Base-by-base conservation (phyloP, 2,797 vertebrate genomes). In the Coilia nasus region DNA sequence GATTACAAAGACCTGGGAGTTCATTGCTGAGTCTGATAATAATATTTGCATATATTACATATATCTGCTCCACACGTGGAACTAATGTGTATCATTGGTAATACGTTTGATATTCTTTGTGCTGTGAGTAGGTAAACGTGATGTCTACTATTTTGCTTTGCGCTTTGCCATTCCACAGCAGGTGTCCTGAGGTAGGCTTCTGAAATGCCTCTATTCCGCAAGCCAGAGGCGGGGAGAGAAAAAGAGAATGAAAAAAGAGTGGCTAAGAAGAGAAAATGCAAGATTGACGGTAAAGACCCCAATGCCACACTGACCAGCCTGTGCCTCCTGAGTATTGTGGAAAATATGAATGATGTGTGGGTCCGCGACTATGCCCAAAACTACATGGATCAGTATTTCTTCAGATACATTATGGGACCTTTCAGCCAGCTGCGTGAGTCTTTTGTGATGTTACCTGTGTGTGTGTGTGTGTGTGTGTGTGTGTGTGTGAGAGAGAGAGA, bases 321-420 rank as follows among this genome's bases (percentile, higher is more conserved):
- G 47, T 97, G 96, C 90, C 93, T 97, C 87, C 91, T 93, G 80
- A 97, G 83, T 87, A 86, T 97, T 5, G 96, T 93, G 0, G 92
- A 90, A 86, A 96, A 98, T 94, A 97, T 97, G 96, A 95, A 95
- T 87, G 90, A 89, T 0, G 0, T 97, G 67, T 98, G 97, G 97
- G 93, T 87, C 85, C 96, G 94, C 88, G 97, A 97, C 90, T 97
- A 97, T 35, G 88, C 92, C 0, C 93, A 97, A 23, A 96, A 96
- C 17, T 96, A 97, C 93, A 90, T 97, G 92, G 95, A 96, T 1
- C 93, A 94, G n/a, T 97, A 96, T 81, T 88, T 87, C 6, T 97
- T 97, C 90, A 95, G 95, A 88, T 92, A 96, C 89, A 81, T 97
- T 86, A 94, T 97, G 93, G 97, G 97, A 0, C 97, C 97, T 83